Conservation (phyloP, 2,113 vertebrate genomes). For the Dolichotis patagonum region DNA sequence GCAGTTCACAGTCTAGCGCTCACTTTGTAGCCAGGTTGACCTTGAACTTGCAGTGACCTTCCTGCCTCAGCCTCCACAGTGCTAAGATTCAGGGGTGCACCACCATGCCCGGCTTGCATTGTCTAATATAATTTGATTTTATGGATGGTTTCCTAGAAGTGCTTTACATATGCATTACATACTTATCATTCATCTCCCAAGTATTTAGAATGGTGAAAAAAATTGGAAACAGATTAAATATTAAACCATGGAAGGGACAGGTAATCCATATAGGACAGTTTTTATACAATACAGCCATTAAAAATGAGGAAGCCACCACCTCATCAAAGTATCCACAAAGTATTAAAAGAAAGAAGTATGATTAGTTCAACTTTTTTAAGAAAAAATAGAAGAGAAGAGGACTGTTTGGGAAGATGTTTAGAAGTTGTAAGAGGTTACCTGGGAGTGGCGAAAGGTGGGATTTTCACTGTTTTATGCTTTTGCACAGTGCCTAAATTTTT, state of each 20-base stretch:
- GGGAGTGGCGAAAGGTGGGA: background rate
- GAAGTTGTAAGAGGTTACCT: slow-evolving; percentile 24
- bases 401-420: background rate
- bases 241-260: background rate
- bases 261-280: background rate
- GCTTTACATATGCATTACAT: background rate
- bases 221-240: background rate
- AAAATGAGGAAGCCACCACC: background rate
- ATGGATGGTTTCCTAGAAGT: background rate
- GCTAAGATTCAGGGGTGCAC: background rate
- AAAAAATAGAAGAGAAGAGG: background rate
- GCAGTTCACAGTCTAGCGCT: background rate
- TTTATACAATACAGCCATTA: background rate
- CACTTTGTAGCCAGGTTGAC: background rate
- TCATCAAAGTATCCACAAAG: background rate
- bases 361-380: background rate
- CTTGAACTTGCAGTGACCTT: background rate
- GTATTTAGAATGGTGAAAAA: background rate
- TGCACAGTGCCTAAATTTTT: background rate
- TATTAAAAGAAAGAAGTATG: background rate
- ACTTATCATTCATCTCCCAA: background rate
- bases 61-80: background rate
- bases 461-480: background rate
- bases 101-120: background rate
- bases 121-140: background rate